These are phyloP conservation scores for Julus scanicus DNA, from an alignment of 2,888 invertebrate species.

Conservation along the genomic window DNA sequence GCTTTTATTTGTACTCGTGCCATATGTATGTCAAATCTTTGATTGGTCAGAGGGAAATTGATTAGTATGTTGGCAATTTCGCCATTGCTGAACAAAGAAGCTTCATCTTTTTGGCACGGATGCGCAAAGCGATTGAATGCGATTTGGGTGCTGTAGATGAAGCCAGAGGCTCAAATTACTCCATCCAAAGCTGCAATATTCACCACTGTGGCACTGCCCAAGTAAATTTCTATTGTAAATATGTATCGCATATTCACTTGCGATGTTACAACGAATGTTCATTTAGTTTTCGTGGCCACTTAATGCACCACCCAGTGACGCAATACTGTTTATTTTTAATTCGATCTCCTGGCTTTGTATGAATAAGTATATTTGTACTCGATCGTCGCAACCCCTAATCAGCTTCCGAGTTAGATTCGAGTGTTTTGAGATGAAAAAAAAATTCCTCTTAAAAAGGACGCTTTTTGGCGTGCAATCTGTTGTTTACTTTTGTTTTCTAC, in stretches of 20 bases:
- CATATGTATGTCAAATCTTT: no score
- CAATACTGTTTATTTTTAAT: not conserved
- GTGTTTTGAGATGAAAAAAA: not conserved
- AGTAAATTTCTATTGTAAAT: no score
- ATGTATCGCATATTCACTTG: no score
- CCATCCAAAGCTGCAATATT: no score
- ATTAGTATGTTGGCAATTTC: no score
- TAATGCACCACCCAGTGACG: not conserved
- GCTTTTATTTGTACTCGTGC: no score
- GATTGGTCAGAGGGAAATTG: no score
- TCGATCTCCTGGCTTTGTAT: not conserved
- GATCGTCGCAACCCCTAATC: slow-evolving; percentile 19
- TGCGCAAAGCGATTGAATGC: no score
- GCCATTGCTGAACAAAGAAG: not conserved
- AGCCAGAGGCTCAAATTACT: not conserved
- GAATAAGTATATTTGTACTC: not conserved
- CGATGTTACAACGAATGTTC: not conserved
- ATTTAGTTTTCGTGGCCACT: not conserved
- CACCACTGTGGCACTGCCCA: no score
- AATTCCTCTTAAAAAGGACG: not conserved
- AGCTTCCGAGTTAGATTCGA: slow-evolving; percentile 9
- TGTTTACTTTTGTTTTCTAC: slow-evolving; percentile 24
- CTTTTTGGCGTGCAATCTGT: slow-evolving; percentile 33
- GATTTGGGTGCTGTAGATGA: no score
- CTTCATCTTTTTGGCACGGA: not conserved